These are phyloP conservation scores for Coleophora flavipennella DNA, from an alignment of 2,888 invertebrate genomes.

Conservation along the genomic window DNA sequence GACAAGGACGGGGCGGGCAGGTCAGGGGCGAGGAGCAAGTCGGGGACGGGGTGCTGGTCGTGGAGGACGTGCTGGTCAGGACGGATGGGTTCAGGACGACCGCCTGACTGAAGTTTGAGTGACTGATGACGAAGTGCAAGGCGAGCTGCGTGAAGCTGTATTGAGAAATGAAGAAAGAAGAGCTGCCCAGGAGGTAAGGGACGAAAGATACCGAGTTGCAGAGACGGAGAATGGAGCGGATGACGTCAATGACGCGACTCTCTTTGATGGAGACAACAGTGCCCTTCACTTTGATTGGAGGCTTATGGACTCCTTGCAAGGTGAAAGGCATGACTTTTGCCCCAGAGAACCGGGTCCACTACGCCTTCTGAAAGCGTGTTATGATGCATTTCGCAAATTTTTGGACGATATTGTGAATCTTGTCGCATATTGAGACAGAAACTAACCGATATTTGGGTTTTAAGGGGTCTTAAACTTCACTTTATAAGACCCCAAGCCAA, in stretches of 20 bases:
- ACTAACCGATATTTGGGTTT: constrained; percentile 11
- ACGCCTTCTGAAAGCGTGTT: too few relatives aligned
- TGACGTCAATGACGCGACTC: neutral
- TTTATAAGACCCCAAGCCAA: too few relatives aligned
- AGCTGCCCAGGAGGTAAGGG: neutral
- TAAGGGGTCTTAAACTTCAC: too few relatives aligned
- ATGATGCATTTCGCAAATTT: constrained; percentile 9
- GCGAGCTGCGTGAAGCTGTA: neutral
- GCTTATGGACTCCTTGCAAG: neutral
- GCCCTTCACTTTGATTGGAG: neutral
- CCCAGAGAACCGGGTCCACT: too few relatives aligned
- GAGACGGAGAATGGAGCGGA: neutral
- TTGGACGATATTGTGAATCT: constrained; percentile 7
- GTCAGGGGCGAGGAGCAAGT: too few relatives aligned
- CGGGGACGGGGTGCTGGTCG: neutral
- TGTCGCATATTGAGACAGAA: neutral
- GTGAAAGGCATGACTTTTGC: neutral
- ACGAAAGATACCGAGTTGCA: too few relatives aligned
- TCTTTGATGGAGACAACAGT: neutral
- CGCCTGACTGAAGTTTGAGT: neutral
- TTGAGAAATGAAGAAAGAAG: neutral
- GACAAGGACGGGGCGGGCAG: too few relatives aligned
- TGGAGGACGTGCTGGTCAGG: neutral
- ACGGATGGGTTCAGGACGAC: neutral
- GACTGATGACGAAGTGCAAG: neutral